These are phyloP conservation scores for Sthenelais limicola DNA, from an alignment of 2,888 invertebrate species.

Conservation along the genomic window DNA sequence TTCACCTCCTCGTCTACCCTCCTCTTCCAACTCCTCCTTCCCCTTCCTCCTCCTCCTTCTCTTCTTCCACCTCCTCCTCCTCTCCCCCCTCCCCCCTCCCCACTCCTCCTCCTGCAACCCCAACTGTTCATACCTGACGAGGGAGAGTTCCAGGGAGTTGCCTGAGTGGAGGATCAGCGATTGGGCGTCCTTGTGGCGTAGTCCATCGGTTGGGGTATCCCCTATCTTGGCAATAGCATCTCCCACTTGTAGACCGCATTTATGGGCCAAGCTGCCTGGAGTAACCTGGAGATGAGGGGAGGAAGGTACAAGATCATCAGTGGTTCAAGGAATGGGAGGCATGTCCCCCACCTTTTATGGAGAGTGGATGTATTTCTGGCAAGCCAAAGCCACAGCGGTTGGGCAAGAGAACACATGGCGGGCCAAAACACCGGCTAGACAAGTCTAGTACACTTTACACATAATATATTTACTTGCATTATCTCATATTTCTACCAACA, in stretches of 20 bases:
- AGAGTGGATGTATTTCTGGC: conserved; percentile 17
- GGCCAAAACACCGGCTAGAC: conserved; percentile 1
- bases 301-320: conserved; percentile 27
- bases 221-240: conserved; percentile 70
- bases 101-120: too few relatives aligned
- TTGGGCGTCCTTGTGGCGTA: conserved; percentile 71
- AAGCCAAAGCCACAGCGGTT: not conserved
- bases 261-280: conserved; percentile 69
- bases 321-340: conserved; percentile 12
- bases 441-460: too few relatives aligned
- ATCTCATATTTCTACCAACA: too few relatives aligned
- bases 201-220: conserved; percentile 57
- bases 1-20: too few relatives aligned
- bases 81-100: too few relatives aligned
- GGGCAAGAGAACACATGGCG: too few relatives aligned
- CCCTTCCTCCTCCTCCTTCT: too few relatives aligned
- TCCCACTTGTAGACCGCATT: conserved; percentile 70
- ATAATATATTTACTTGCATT: too few relatives aligned
- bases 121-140: conserved; percentile 68
- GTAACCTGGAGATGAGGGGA: conserved; percentile 63
- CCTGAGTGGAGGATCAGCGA: conserved; percentile 66
- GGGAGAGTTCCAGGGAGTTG: conserved; percentile 66
- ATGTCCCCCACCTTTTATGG: conserved; percentile 10
- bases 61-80: too few relatives aligned
- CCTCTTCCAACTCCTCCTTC: too few relatives aligned